These are phyloP conservation scores for Allobates femoralis DNA, from an alignment of 2,797 vertebrate genomes.

Conservation along the genomic window DNA sequence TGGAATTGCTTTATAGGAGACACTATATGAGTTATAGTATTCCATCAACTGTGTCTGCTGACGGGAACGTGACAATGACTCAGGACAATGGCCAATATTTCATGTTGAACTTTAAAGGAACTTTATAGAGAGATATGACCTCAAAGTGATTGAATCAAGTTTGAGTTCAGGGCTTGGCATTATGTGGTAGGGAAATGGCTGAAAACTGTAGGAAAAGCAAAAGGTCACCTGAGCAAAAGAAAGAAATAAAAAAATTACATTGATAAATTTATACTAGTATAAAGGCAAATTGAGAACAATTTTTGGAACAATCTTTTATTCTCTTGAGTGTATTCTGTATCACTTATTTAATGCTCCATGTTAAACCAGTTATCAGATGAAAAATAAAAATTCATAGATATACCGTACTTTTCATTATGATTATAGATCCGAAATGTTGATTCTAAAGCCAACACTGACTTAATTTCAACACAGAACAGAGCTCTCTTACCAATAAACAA, in stretches of 20 bases:
- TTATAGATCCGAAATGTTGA: too few species aligned
- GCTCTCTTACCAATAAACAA: too few species aligned
- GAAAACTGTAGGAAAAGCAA: background rate
- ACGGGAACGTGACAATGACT: background rate
- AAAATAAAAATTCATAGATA: too few species aligned
- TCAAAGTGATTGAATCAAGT: conserved; percentile 7
- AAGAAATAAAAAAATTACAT: background rate
- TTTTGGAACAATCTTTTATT: background rate
- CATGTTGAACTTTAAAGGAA: conserved; percentile 13
- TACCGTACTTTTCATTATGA: too few species aligned
- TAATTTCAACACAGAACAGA: too few species aligned
- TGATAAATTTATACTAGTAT: background rate
- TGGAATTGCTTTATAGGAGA: background rate
- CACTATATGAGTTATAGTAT: conserved; percentile 17
- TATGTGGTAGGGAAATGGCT: background rate
- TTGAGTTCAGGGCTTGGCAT: conserved; percentile 7
- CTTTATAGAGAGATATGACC: background rate
- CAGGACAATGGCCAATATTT: conserved; percentile 11
- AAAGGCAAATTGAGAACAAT: background rate
- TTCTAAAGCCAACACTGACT: too few species aligned
- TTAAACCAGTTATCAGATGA: background rate
- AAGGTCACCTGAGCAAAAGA: background rate
- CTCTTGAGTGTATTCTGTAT: background rate
- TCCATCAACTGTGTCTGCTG: background rate
- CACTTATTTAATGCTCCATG: background rate